A percentile compares a stretch with the other conserved stretches of the same genome.
These are phyloP conservation scores for Melanophora roralis DNA, from an alignment of 2,888 invertebrate genomes.

Conservation along the genomic window DNA sequence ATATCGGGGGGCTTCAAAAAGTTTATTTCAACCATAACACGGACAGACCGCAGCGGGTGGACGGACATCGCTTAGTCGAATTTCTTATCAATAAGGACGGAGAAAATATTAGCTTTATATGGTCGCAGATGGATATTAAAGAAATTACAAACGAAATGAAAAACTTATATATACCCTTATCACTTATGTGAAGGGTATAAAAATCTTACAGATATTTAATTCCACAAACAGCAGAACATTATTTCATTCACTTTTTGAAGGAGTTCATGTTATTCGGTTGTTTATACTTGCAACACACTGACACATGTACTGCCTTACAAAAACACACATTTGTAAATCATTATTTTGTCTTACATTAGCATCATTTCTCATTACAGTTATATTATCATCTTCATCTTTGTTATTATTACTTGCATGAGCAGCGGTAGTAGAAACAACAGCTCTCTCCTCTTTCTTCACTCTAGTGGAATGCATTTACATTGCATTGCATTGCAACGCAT, in stretches of 20 bases:
- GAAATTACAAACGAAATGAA: too few species aligned
- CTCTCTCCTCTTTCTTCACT: constrained; percentile 41
- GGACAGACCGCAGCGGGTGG: too few species aligned
- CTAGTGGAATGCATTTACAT: constrained; percentile 72
- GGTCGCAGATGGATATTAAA: too few species aligned
- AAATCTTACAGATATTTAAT: constrained; percentile 36
- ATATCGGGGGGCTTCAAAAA: too few species aligned
- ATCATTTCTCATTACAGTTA: constrained; percentile 56
- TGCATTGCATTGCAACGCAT: constrained; percentile 71
- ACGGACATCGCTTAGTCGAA: too few species aligned
- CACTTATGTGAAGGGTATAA: too few species aligned
- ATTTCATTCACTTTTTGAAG: constrained; percentile 38
- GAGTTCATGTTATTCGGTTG: constrained; percentile 40
- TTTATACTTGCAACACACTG: background rate
- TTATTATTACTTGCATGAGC: constrained; percentile 40
- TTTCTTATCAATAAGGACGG: too few species aligned
- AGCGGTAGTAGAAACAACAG: constrained; percentile 55
- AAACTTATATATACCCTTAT: too few species aligned
- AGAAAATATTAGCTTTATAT: too few species aligned
- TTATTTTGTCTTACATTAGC: constrained; percentile 56
- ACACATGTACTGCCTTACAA: background rate
- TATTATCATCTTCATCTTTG: constrained; percentile 42
- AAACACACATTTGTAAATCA: constrained; percentile 44
- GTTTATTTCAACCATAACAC: too few species aligned
- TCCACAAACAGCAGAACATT: constrained; percentile 22